Percentiles rank a stretch among this genome's conserved stretches.
These are phyloP conservation scores for Nanger granti DNA, from an alignment of 2,113 vertebrate genomes.

Conservation along the genomic window DNA sequence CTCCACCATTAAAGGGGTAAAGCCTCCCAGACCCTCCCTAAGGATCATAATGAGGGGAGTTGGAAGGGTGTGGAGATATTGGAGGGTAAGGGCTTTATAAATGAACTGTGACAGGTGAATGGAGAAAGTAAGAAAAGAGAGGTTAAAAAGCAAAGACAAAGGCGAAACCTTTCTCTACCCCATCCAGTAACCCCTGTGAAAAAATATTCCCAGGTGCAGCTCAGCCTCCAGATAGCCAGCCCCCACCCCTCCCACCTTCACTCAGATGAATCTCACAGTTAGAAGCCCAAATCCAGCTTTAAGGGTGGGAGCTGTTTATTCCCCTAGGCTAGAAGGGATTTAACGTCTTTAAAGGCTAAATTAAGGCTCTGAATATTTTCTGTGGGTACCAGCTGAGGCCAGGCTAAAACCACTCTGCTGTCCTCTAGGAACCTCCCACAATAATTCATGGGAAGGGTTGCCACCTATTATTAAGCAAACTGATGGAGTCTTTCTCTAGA, in stretches of 20 bases:
- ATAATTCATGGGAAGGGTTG: not conserved
- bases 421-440: not conserved
- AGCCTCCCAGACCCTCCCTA: not conserved
- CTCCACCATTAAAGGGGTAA: not conserved
- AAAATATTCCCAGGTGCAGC: not conserved
- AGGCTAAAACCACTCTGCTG: not conserved
- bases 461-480: not conserved
- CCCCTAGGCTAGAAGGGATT: slow-evolving; percentile 38
- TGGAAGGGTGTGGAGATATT: not conserved
- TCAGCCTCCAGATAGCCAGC: not conserved
- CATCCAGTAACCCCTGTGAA: not conserved
- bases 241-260: not conserved
- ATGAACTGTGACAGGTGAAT: not conserved
- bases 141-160: not conserved
- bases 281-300: slow-evolving; percentile 24
- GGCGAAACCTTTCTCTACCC: not conserved
- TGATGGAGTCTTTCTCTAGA: not conserved
- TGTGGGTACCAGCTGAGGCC: slow-evolving; percentile 29
- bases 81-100: not conserved
- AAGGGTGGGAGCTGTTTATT: not conserved
- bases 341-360: slow-evolving; percentile 36
- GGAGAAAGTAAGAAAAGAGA: not conserved
- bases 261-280: not conserved
- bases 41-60: not conserved
- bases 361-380: slow-evolving; percentile 30